phyloP scores from a whole-genome alignment of 2,888 invertebrate genomes.

The Melipona bicolor region DNA sequence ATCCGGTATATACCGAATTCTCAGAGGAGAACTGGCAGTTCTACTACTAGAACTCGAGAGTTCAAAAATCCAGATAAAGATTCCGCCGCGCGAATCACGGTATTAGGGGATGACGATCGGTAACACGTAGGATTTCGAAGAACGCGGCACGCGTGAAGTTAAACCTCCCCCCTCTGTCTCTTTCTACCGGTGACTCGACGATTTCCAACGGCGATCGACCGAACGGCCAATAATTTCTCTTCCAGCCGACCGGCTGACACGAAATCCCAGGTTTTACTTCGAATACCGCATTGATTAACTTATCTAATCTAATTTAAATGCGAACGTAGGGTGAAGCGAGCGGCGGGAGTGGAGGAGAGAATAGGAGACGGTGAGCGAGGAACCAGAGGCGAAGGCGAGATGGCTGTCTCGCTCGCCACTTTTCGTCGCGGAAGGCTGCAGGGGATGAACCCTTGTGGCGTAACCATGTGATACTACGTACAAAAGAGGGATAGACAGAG shows the following conservation, averaged over 20 bases:
- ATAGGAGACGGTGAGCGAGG: not conserved
- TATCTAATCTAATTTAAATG: constrained; percentile 84
- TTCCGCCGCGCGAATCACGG: constrained; percentile 13
- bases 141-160: constrained; percentile 45
- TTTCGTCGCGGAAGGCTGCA: constrained; percentile 16
- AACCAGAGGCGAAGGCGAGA: not conserved
- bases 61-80: not conserved
- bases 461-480: constrained; percentile 41
- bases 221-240: constrained; percentile 69
- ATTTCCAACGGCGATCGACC: constrained; percentile 45
- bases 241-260: constrained; percentile 61
- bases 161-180: constrained; percentile 29
- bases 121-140: constrained; percentile 41
- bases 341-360: not conserved
- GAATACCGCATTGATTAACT: constrained; percentile 83
- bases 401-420: constrained; percentile 40
- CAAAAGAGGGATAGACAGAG: not conserved
- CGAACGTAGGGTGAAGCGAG: constrained; percentile 64
- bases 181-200: constrained; percentile 8
- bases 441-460: constrained; percentile 43
- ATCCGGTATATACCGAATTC: no score
- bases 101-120: constrained; percentile 30
- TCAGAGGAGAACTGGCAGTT: no score
- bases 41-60: not conserved
- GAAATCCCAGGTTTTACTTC: constrained; percentile 81